phyloP scores from a whole-genome alignment of 2,888 invertebrate species.

The Synanthedon tipuliformis region DNA sequence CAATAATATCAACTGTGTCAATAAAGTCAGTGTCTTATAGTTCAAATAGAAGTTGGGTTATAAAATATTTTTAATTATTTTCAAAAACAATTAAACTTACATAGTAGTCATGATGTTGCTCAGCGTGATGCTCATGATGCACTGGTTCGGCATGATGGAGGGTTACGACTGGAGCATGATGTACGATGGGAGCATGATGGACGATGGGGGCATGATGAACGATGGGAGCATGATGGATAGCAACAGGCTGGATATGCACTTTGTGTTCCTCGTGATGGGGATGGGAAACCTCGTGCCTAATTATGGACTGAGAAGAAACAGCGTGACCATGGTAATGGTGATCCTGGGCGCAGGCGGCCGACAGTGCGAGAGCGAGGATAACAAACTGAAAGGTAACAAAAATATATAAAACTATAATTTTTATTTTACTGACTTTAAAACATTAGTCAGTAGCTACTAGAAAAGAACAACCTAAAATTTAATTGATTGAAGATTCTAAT shows the following conservation, averaged over 20 bases:
- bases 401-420: too few species aligned
- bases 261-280: slow-evolving; percentile 5
- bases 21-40: too few species aligned
- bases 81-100: slow-evolving; percentile 20
- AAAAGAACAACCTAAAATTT: too few species aligned
- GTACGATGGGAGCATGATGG: slow-evolving; percentile 5
- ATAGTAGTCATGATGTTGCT: slow-evolving; percentile 31
- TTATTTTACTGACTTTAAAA: too few species aligned
- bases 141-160: slow-evolving; percentile 5
- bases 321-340: slow-evolving; percentile 17
- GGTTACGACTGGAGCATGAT: slow-evolving; percentile 11
- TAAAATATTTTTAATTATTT: too few species aligned
- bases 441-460: too few species aligned
- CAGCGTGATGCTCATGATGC: slow-evolving; percentile 16
- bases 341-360: slow-evolving; percentile 25
- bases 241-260: slow-evolving; percentile 1
- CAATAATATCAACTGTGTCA: too few species aligned
- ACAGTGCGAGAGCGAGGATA: slow-evolving; percentile 10
- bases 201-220: slow-evolving; percentile 10
- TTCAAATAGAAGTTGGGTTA: too few species aligned
- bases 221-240: slow-evolving; percentile 3
- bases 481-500: too few species aligned
- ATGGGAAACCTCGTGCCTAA: slow-evolving; percentile 15
- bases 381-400: slow-evolving; percentile 5
- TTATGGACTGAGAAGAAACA: slow-evolving; percentile 24